Conservation (phyloP, 2,888 invertebrate genomes). For the Cantharis flavilabris region DNA sequence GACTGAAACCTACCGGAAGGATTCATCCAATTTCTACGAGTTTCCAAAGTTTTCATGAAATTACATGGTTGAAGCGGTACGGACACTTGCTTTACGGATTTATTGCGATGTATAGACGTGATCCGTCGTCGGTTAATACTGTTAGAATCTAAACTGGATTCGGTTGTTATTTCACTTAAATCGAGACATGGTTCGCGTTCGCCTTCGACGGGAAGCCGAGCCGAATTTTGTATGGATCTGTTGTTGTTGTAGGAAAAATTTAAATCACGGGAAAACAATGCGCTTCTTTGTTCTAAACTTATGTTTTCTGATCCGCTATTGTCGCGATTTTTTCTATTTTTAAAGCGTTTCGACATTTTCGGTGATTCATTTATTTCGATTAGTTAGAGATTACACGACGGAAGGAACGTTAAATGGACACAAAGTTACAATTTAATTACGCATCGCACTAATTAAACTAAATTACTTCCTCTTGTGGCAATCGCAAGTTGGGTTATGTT, state of each 20-base stretch:
- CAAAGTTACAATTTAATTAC: not conserved
- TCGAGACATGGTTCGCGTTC: not conserved
- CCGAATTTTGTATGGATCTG: not conserved
- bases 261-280: not conserved
- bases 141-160: not conserved
- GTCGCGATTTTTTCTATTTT: not conserved
- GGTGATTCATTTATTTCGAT: not conserved
- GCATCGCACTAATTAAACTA: not conserved
- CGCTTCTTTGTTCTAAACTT: not conserved
- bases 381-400: not conserved
- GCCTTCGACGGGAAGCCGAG: not conserved
- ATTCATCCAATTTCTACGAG: slow-evolving; percentile 30
- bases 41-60: slow-evolving; percentile 27
- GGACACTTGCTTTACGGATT: slow-evolving; percentile 2
- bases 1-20: slow-evolving; percentile 19
- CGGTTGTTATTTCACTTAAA: not conserved
- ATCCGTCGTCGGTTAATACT: slow-evolving; percentile 19
- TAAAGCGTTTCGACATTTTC: not conserved
- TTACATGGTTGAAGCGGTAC: slow-evolving; percentile 5
- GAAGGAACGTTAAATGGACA: not conserved
- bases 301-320: not conserved
- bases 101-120: slow-evolving; percentile 35
- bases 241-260: not conserved
- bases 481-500: not conserved
- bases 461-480: not conserved